Percentiles rank a stretch among this genome's conserved stretches.
phyloP scores from a whole-genome alignment of 1,140 invertebrate species.

The Diprion similis region DNA sequence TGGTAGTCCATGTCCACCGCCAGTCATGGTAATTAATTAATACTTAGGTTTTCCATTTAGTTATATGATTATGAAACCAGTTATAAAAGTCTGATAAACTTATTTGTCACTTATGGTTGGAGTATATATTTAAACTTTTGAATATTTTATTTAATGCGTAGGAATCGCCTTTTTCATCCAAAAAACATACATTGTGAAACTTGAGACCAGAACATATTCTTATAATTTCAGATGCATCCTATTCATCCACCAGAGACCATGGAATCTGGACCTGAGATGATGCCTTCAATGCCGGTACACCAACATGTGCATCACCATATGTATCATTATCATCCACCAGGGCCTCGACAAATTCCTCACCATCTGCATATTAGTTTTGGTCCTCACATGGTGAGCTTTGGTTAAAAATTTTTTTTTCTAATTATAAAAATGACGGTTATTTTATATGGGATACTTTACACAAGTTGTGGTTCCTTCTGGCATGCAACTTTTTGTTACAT shows the following conservation, averaged over 20 bases:
- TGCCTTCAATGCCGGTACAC: constrained; percentile 50
- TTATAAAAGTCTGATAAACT: too few species aligned
- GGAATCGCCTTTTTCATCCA: too few species aligned
- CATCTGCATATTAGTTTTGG: constrained; percentile 65
- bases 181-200: background rate
- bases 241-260: constrained; percentile 35
- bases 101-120: too few species aligned
- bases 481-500: constrained; percentile 17
- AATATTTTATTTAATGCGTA: too few species aligned
- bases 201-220: background rate
- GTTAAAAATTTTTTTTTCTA: constrained; percentile 7
- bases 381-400: constrained; percentile 26
- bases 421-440: constrained; percentile 4
- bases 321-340: constrained; percentile 67
- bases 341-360: constrained; percentile 45
- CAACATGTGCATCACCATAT: constrained; percentile 72
- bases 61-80: background rate
- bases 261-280: constrained; percentile 33
- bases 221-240: constrained; percentile 36
- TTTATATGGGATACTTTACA: constrained; percentile 11
- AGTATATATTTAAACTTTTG: too few species aligned
- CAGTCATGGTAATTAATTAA: constrained; percentile 38
- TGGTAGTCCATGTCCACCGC: constrained; percentile 38
- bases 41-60: background rate
- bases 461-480: constrained; percentile 6